Base-by-base conservation (phyloP, 92 coral and sea anemone species). In the Galaxea fascicularis region DNA sequence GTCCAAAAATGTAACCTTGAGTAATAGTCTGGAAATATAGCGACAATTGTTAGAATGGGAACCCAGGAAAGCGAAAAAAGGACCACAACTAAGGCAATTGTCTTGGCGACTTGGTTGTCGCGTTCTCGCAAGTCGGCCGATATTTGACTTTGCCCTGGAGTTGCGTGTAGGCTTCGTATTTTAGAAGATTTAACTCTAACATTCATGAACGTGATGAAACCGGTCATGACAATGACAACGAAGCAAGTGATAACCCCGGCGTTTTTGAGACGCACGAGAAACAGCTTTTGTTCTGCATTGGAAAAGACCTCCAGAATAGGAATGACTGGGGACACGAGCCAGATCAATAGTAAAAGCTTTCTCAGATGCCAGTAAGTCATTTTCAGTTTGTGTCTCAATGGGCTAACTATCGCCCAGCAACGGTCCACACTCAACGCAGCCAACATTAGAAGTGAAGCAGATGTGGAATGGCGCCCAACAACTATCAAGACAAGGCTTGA, bases 91-190 rank as follows among this genome's bases (percentile, higher is more conserved):
- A 79, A n/a, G 6, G 75, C 52, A 27, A 79, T 67, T 6, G 84
- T 79, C 84, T 66, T 79, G 6, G 75, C 84, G 0, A 66, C 75
- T 52, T 65, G 64, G 26, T 79, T 79, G 8, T 79, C 72, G 49
- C 84, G 58, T 11, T 79, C 73, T 25, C 74, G 59, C 10, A 79
- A 27, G 10, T 63, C 73, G n/a, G 63, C 65, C 0, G 47, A 26
- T 46, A 41, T 64, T 29, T 65, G 73, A 11, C 44, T 25, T 18
- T 52, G 8, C 13, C 24, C 17, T 65, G 4, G 20, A 22, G 45
- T 39, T 27, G 25, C 45, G 44, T 64, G 63, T 21, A 79, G 25
- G 15, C 28, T 30, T 21, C 64, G 47, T 47, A 79, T 79, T 28
- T 28, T 65, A n/a, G 64, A 51, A 12, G 84, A 79, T 4, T 24